These are phyloP conservation scores for Hydriomena furcata DNA, from an alignment of 2,888 invertebrate genomes.

Conservation along the genomic window DNA sequence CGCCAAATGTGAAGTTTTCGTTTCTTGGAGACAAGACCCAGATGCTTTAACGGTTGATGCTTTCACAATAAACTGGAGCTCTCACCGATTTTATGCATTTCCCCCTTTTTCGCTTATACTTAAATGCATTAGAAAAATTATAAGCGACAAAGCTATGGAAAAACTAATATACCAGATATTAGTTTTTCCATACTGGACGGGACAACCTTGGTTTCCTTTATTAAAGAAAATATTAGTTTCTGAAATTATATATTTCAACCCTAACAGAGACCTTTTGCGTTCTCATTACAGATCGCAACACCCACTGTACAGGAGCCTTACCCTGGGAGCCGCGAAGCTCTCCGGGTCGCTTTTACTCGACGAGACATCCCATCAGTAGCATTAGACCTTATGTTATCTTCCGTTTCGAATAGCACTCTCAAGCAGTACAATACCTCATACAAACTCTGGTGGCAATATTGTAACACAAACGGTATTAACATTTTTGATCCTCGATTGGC, in stretches of 20 bases:
- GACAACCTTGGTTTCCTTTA: constrained; percentile 27
- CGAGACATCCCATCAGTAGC: constrained; percentile 6
- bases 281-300: constrained; percentile 22
- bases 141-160: constrained; percentile 20
- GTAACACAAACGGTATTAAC: constrained; percentile 3
- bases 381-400: constrained; percentile 16
- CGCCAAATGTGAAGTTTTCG: constrained; percentile 3
- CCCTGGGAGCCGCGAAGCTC: constrained; percentile 20
- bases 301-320: constrained; percentile 17
- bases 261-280: constrained; percentile 9
- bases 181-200: constrained; percentile 27
- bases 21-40: constrained; percentile 13
- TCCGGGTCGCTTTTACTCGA: constrained; percentile 13
- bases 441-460: constrained; percentile 32
- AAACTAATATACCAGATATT: too few relatives aligned
- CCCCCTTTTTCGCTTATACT: constrained; percentile 18
- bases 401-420: constrained; percentile 23
- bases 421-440: constrained; percentile 26
- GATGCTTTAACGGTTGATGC: constrained; percentile 3
- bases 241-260: constrained; percentile 9
- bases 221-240: constrained; percentile 7
- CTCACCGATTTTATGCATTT: constrained; percentile 11
- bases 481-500: not conserved
- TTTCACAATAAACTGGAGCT: constrained; percentile 11
- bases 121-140: constrained; percentile 20